phyloP scores from a whole-genome alignment of 1,140 invertebrate genomes.

The Neotoxoptera formosana region DNA sequence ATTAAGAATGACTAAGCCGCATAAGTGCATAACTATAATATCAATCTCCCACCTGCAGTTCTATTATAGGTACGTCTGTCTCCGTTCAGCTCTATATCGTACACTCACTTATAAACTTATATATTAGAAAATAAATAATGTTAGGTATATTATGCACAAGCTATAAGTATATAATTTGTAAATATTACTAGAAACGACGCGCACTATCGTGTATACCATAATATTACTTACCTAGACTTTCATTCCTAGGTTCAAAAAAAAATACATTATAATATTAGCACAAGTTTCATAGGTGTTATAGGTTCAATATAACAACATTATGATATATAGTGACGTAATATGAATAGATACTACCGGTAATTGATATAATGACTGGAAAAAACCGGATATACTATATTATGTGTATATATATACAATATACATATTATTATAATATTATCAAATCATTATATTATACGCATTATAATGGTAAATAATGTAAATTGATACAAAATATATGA shows the following conservation, averaged over 20 bases:
- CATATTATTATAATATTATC: not conserved
- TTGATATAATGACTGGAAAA: not conserved
- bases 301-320: not conserved
- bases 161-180: not conserved
- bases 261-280: not conserved
- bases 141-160: not conserved
- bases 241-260: not conserved
- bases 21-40: not conserved
- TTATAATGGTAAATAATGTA: constrained; percentile 15
- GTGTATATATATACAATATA: not conserved
- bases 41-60: not conserved
- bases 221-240: not conserved
- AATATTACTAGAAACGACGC: not conserved
- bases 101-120: not conserved
- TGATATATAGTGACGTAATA: not conserved
- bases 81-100: not conserved
- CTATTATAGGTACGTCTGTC: not conserved
- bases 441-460: constrained; percentile 8
- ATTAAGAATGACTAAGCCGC: not conserved
- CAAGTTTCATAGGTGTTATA: not conserved
- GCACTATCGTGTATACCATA: not conserved
- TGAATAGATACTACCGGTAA: not conserved
- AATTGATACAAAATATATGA: not conserved
- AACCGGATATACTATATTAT: constrained; percentile 30
- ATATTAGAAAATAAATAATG: constrained; percentile 1